These are phyloP conservation scores for Rhinoraja longicauda DNA, from an alignment of 2,797 vertebrate genomes.

Conservation along the genomic window DNA sequence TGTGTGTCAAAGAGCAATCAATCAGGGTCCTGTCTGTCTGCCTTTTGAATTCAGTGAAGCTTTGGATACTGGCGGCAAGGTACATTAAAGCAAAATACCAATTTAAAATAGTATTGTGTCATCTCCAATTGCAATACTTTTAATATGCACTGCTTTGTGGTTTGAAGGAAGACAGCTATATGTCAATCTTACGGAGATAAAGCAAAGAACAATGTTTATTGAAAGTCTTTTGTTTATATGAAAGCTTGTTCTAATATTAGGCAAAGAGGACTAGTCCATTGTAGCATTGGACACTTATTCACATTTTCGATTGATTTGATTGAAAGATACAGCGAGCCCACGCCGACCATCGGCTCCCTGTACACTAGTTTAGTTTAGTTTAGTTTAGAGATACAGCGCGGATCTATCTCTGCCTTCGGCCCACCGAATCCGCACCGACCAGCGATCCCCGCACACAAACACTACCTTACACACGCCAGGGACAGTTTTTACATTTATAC, in stretches of 20 bases:
- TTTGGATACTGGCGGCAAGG: neutral
- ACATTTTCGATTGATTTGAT: neutral
- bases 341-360: no score
- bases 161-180: constrained; percentile 18
- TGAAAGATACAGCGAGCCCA: neutral
- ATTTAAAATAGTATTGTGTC: constrained; percentile 13
- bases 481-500: no score
- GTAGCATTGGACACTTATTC: neutral
- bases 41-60: neutral
- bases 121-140: neutral
- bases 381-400: no score
- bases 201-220: neutral
- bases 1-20: neutral
- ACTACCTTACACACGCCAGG: no score
- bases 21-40: neutral
- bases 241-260: neutral
- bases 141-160: constrained; percentile 11
- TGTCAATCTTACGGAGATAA: neutral
- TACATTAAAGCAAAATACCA: neutral
- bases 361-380: no score
- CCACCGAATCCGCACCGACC: no score
- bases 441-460: no score
- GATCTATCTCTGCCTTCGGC: no score
- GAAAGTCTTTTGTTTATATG: neutral
- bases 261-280: neutral